Percentiles rank a stretch among this genome's conserved stretches.
Evolutionary conservation across 1,140 invertebrate species (phyloP).

Genomic region (Hesperophylax magnus): DNA sequence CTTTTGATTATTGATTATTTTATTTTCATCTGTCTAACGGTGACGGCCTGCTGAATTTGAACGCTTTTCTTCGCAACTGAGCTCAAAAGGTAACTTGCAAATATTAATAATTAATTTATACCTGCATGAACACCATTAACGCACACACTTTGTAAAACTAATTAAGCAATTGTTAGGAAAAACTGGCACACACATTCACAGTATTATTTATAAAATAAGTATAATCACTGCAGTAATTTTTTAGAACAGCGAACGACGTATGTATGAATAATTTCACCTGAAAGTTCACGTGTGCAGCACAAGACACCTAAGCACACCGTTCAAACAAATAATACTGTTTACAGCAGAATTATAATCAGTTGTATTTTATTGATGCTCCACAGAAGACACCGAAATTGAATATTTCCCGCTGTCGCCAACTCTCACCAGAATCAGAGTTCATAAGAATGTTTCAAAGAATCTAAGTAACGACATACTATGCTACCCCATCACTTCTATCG

Average conservation of each 20-base stretch:
- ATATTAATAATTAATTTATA: slow-evolving; percentile 3
- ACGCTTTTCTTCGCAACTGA: slow-evolving; percentile 12
- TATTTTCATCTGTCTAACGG: slow-evolving; percentile 15
- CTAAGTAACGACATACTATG: slow-evolving; percentile 69
- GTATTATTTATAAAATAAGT: neutral
- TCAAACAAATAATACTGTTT: neutral
- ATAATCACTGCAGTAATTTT: slow-evolving; percentile 5
- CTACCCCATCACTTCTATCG: slow-evolving; percentile 71
- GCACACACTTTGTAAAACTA: neutral
- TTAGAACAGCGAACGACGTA: neutral
- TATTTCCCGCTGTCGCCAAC: slow-evolving; percentile 87
- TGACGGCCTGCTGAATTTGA: slow-evolving; percentile 27
- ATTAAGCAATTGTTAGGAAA: slow-evolving; percentile 13
- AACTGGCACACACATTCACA: slow-evolving; percentile 28
- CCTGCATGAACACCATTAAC: neutral
- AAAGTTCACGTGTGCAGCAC: slow-evolving; percentile 20
- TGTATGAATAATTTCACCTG: slow-evolving; percentile 12
- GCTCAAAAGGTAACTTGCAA: slow-evolving; percentile 14
- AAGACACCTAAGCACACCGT: slow-evolving; percentile 16
- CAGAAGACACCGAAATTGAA: slow-evolving; percentile 81
- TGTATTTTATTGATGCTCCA: slow-evolving; percentile 64
- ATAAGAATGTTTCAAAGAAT: slow-evolving; percentile 72
- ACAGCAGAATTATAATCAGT: slow-evolving; percentile 9
- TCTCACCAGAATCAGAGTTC: slow-evolving; percentile 83
- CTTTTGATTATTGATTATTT: neutral